Base-by-base conservation (phyloP, 2,113 vertebrate species). In the Petromus typicus region DNA sequence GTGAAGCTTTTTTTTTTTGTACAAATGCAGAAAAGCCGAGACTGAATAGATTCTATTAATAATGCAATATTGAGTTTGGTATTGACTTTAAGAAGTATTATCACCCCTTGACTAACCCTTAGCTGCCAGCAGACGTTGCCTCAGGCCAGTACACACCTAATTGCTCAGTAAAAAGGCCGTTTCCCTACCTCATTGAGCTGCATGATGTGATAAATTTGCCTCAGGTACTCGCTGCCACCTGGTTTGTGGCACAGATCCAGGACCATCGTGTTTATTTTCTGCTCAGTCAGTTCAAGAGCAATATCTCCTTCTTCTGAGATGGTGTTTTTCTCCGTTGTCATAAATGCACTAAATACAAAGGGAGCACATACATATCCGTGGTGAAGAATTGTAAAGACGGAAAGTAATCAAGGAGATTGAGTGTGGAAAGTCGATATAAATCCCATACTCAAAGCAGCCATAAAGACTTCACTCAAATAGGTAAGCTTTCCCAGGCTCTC, bases 171-270 rank as follows among this genome's bases (percentile, higher is more conserved):
- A 99, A 99, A 99, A 98, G 98, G 98, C 99, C 96, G 97, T 99
- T 99, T 99, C 99, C 99, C 98, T 99, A 99, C 99, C 99, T 99
- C 99, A 99, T 99, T 99, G 99, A 99, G 99, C 98, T 97, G 99
- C 99, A 99, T 99, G 99, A 99, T 99, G 99, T 99, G 99, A 99
- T 99, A 99, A 99, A 99, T 99, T 99, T 99, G 99, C 99, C 98
- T 99, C 99, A 99, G 99, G 99, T 99, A 99, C 98, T 99, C 95
- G 87, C 98, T 99, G 99, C 99, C 99, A 99, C 99, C 99, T 99
- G 99, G 99, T 99, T 99, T 99, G 99, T 99, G 99, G 99, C 99
- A 99, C 98, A 99, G 98, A 99, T 99, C 99, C 99, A 99, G 98
- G 98, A 99, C 98, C 99, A 99, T 99, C 99, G 99, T 98, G 98